Evolutionary conservation across 2,113 vertebrate genomes (phyloP).

Genomic region (Helogale parvula): DNA sequence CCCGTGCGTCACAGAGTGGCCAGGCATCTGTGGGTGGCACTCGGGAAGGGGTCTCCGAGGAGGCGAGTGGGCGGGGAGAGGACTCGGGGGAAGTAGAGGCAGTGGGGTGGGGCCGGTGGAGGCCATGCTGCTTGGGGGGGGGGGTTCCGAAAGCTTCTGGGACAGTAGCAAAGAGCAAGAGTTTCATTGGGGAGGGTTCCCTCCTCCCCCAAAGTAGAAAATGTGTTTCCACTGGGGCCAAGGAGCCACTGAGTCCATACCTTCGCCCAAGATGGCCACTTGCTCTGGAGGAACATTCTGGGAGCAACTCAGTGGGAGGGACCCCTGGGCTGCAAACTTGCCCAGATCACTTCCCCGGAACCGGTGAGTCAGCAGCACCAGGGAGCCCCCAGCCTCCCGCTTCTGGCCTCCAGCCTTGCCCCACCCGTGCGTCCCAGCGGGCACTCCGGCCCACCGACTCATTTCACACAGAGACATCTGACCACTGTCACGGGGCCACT

Average conservation of each 20-base stretch:
- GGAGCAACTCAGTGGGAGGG: not conserved
- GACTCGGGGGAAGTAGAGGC: not conserved
- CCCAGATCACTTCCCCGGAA: too few species aligned
- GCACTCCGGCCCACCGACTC: conserved; percentile 26
- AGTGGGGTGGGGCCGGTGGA: rapidly evolving
- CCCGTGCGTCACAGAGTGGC: not conserved
- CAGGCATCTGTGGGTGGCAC: not conserved
- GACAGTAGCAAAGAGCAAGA: not conserved
- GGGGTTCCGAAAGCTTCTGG: not conserved
- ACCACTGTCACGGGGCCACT: conserved; percentile 49
- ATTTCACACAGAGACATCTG: not conserved
- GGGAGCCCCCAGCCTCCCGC: not conserved
- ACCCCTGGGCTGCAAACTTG: not conserved
- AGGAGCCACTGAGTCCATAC: too few species aligned
- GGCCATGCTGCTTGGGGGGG: not conserved
- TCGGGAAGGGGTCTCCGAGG: not conserved
- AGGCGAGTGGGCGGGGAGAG: too few species aligned
- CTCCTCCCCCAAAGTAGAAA: not conserved
- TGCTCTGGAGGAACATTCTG: not conserved
- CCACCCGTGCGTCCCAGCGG: not conserved
- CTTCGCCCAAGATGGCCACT: not conserved
- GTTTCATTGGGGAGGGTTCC: not conserved
- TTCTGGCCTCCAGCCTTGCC: not conserved
- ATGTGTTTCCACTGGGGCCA: not conserved
- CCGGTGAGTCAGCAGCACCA: conserved; percentile 29